Evolutionary conservation across 2,888 invertebrate species (phyloP), one percentile per base, ranked within the genome.

Genomic region (Panorpa germanica): DNA sequence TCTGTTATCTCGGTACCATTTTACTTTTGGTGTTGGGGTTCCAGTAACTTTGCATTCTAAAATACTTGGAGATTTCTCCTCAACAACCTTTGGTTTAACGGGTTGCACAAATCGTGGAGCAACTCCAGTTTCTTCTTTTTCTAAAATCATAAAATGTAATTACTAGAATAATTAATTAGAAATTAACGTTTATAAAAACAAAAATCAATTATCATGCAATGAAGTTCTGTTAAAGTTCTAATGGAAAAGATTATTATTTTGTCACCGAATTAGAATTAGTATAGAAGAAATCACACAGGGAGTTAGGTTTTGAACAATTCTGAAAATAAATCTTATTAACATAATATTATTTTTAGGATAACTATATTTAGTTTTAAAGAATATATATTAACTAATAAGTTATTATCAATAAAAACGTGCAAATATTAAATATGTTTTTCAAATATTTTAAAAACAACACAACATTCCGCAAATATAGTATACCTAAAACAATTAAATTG

Each of bases 401-500:
- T n/a, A n/a, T n/a, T n/a, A n/a, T n/a, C n/a, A n/a, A n/a, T n/a
- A n/a, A n/a, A n/a, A n/a, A n/a, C n/a, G n/a, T 16, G 8, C 4
- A 10, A 15, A 9, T 10, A 11, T 11, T 17, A 15, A 12, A 28
- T 2, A 20, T 8, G 9, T 12, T 15, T 14, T 12, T 15, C 8
- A 26, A 12, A 26, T 14, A 14, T 14, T 14, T 14, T 28, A 32
- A 28, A 8, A 39, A 23, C 14, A 21, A 34, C 21, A 29, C 28
- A 36, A 26, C n/a, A 28, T 14, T 32, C 24, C 25, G 12, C 26
- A 29, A 35, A 38, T 20, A 29, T 38, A 29, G 43, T 45, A 41
- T 67, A 76, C 77, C 75, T 55, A 72, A 57, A 46, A 73, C 65
- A 38, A 74, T 62, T 40, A 71, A 57, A 47, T 76, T 76, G 28